These are phyloP conservation scores for Malurus elegans DNA, from an alignment of 2,113 vertebrate genomes.

Conservation along the genomic window DNA sequence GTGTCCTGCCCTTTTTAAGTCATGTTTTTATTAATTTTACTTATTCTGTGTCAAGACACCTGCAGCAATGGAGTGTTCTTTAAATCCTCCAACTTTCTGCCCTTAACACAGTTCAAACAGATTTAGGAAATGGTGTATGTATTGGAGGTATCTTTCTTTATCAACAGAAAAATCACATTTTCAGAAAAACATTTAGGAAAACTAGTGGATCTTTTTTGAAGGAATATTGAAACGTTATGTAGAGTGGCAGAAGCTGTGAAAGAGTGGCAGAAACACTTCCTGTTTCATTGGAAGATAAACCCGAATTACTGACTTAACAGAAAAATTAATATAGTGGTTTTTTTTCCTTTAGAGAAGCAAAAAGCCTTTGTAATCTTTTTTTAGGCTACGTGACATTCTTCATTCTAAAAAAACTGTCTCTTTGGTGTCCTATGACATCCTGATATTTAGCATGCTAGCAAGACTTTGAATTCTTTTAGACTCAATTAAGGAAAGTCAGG, in stretches of 20 bases:
- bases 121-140: not conserved
- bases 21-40: not conserved
- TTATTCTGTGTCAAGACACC: not conserved
- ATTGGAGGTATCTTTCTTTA: not conserved
- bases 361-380: constrained; percentile 13
- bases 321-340: not conserved
- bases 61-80: not conserved
- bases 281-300: not conserved
- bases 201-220: not conserved
- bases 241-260: not conserved
- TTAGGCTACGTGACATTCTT: constrained; percentile 21
- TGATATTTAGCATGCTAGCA: constrained; percentile 29
- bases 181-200: not conserved
- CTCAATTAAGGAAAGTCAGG: not conserved
- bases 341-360: constrained; percentile 19
- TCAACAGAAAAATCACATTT: not conserved
- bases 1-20: not conserved
- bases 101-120: not conserved
- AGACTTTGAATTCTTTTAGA: constrained; percentile 34
- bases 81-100: not conserved
- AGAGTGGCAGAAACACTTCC: not conserved
- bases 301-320: not conserved
- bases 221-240: not conserved
- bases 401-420: not conserved
- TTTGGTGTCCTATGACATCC: not conserved